A percentile compares a stretch with the other conserved stretches of the same genome.
Evolutionary conservation across 2,113 vertebrate species (phyloP).

Genomic region (Mellivora capensis): DNA sequence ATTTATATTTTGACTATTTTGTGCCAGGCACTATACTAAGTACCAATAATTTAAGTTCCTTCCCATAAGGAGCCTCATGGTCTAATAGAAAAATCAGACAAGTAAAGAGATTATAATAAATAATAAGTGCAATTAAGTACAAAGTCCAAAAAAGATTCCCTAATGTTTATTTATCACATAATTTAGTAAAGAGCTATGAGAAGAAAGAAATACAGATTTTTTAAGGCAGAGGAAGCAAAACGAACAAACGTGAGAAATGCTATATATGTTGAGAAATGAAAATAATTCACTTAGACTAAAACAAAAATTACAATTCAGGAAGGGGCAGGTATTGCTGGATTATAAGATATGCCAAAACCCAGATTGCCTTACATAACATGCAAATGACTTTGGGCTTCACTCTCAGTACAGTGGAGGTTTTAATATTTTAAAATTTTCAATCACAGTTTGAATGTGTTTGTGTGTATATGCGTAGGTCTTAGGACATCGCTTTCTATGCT

Average conservation of each 20-base stretch:
- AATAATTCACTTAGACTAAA: background rate
- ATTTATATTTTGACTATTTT: background rate
- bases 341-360: background rate
- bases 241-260: background rate
- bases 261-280: background rate
- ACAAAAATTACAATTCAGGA: background rate
- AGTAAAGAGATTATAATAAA: background rate
- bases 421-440: background rate
- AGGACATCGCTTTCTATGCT: background rate
- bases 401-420: background rate
- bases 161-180: background rate
- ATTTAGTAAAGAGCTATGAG: background rate
- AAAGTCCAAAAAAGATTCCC: background rate
- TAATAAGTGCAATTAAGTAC: background rate
- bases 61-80: background rate
- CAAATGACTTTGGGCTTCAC: background rate
- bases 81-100: background rate
- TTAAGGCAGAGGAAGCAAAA: background rate
- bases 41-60: background rate
- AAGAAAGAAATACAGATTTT: background rate
- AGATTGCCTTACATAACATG: background rate
- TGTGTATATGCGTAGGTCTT: background rate
- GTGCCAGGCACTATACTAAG: background rate
- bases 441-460: background rate
- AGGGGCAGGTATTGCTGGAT: background rate